Conservation (phyloP, 2,888 invertebrate species). For the Elgonia sp. region DNA sequence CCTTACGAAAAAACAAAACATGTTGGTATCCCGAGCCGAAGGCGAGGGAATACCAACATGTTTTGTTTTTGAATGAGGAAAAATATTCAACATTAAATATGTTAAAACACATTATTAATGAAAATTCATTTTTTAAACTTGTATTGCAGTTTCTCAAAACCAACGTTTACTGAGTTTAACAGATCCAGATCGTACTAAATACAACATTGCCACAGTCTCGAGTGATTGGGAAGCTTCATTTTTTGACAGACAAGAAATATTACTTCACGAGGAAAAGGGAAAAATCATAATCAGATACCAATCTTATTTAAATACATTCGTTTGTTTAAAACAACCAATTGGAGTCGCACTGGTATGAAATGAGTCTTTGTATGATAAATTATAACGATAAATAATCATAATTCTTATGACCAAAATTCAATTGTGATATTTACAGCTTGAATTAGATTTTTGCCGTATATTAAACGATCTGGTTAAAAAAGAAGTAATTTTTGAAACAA, state of each 20-base stretch:
- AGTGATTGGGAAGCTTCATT: slow-evolving; percentile 27
- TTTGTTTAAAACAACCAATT: slow-evolving; percentile 37
- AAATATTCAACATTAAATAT: too few relatives aligned
- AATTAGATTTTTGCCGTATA: slow-evolving; percentile 23
- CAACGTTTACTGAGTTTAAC: not conserved
- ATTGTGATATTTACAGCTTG: slow-evolving; percentile 26
- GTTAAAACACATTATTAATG: too few relatives aligned
- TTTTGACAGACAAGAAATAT: slow-evolving; percentile 9
- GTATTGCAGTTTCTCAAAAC: too few relatives aligned
- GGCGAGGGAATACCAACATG: too few relatives aligned
- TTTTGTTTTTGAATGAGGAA: too few relatives aligned
- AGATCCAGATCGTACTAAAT: slow-evolving; percentile 15
- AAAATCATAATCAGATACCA: slow-evolving; percentile 21
- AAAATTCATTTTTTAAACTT: too few relatives aligned
- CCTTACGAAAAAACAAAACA: too few relatives aligned
- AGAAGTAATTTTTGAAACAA: not conserved
- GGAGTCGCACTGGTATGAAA: slow-evolving; percentile 21
- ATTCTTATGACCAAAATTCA: not conserved
- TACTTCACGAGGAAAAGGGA: slow-evolving; percentile 14
- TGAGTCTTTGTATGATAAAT: slow-evolving; percentile 5
- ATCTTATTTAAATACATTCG: slow-evolving; percentile 30
- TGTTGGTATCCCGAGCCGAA: too few relatives aligned
- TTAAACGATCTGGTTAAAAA: slow-evolving; percentile 12
- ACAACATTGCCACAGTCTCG: slow-evolving; percentile 30
- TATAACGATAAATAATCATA: not conserved